Base-by-base conservation (phyloP, 2,888 invertebrate species). In the Escarpia spicata region DNA sequence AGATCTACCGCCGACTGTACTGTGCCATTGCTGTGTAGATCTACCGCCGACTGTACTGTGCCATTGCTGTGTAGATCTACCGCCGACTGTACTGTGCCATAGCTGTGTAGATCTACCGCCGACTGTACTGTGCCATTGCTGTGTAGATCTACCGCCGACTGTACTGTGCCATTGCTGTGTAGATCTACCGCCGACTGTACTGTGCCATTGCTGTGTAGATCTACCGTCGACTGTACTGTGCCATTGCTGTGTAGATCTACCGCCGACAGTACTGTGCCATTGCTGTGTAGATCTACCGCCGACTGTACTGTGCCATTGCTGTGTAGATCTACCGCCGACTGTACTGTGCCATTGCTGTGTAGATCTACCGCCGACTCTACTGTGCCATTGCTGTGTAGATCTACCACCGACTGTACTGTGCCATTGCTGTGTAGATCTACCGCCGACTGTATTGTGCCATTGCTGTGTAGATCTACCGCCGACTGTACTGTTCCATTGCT, bases 1-100 rank as follows among this genome's bases (percentile, higher is more conserved):
- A 99, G 97, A 99, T 99, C 95, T 99, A 99, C 97, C 98, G 99
- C 94, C 99, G 99, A 96, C 97, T 99, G 92, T 37, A 37, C 37
- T 37, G 37, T 37, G 37, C 37, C 37, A 37, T 37, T 75, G 75
- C 75, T n/a, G 52, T 26, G 75, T 75, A 99, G 97, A 99, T 99
- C 95, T 99, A 99, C 97, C 98, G 99, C 94, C 99, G 99, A 96
- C 97, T 99, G 92, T 37, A 37, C 37, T 37, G 37, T 37, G 37
- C 37, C 37, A 37, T 1, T 75, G 75, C 75, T n/a, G 52, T 26
- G 75, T 75, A 99, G 97, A 99, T 99, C 95, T 99, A 99, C 97
- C 98, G 99, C 94, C 99, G 99, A 96, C 97, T 99, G 92, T 37
- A 37, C 37, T 37, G 37, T 37, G 37, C 37, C 37, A 37, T 75